Conservation (phyloP, 2,888 invertebrate species). For the Alitta virens region DNA sequence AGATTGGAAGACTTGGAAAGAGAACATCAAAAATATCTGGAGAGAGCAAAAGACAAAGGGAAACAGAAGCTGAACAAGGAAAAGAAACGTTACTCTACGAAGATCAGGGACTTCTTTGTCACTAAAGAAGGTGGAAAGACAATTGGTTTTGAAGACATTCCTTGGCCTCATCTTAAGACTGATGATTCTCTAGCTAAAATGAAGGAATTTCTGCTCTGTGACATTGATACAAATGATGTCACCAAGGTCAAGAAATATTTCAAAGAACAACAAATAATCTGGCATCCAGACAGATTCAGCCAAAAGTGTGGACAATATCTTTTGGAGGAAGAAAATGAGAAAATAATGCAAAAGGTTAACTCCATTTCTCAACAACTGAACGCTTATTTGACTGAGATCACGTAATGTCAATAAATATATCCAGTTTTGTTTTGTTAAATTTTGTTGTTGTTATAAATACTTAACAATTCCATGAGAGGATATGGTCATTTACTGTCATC, state of each 20-base stretch:
- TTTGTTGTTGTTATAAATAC: no score
- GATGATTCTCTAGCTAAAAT: conserved; percentile 19
- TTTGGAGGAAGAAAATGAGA: conserved; percentile 31
- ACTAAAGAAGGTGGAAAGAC: no score
- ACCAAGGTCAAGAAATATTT: conserved; percentile 36
- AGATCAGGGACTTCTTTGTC: conserved; percentile 1
- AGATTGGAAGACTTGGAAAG: background rate
- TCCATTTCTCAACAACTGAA: conserved; percentile 48
- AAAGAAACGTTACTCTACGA: conserved; percentile 8
- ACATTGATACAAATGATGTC: conserved; percentile 28
- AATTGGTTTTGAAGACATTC: conserved; percentile 38
- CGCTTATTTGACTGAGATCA: no score
- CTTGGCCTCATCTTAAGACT: conserved; percentile 39
- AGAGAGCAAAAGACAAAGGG: background rate
- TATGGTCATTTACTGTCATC: no score
- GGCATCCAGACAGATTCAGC: conserved; percentile 53
- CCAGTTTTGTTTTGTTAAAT: no score
- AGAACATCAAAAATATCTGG: background rate
- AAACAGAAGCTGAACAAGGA: background rate
- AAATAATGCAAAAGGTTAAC: conserved; percentile 41
- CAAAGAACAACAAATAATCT: conserved; percentile 43
- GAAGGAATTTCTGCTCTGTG: conserved; percentile 38
- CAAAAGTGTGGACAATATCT: conserved; percentile 43
- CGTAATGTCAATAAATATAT: no score
- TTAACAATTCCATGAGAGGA: no score